Base-by-base conservation (phyloP, 2,888 invertebrate genomes). In the Mechanitis messenoides region DNA sequence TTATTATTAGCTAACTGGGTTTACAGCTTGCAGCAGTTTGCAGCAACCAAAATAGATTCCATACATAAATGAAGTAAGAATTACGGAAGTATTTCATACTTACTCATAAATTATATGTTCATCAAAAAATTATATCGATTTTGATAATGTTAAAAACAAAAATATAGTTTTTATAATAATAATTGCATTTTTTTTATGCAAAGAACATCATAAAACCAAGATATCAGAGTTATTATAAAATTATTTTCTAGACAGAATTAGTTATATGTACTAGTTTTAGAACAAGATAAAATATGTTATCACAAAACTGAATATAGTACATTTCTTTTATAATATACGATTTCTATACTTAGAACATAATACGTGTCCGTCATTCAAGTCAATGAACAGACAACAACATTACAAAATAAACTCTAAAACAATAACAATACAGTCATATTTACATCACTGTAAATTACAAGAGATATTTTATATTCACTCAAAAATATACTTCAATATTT, bases 1-100 rank as follows among this genome's bases (percentile, higher is more conserved):
- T 66, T 68, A 68, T 66, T 61, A 62, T 57, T 20, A 42, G 56
- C 56, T 45, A 69, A 65, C 62, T 66, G 55, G 69, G 69, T 69
- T 69, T 69, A 68, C 63, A 53, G 62, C 47, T 63, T 55, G 66
- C 64, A 62, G 62, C 62, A 56, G 59, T 55, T 31, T 46, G 61
- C 46, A 38, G 60, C 45, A 59, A 53, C 61, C 53, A 59, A 65
- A 65, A 65, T 65, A 65, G 65, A 63, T 54, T 53, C 47, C 45
- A 31, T 31, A 45, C 31, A 28, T 31, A 56, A 56, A 56, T 38
- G 56, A 20, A 31, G 9, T 31, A 6, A 31, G 28, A 50, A 9
- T 31, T 50, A 50, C 50, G 50, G 50, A 50, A 50, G 31, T 31
- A 1, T 2, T 42, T 42, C 2, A 42, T 11, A 42, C 11, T 9